phyloP scores from a whole-genome alignment of 2,797 vertebrate species.

The Morus bassanus region DNA sequence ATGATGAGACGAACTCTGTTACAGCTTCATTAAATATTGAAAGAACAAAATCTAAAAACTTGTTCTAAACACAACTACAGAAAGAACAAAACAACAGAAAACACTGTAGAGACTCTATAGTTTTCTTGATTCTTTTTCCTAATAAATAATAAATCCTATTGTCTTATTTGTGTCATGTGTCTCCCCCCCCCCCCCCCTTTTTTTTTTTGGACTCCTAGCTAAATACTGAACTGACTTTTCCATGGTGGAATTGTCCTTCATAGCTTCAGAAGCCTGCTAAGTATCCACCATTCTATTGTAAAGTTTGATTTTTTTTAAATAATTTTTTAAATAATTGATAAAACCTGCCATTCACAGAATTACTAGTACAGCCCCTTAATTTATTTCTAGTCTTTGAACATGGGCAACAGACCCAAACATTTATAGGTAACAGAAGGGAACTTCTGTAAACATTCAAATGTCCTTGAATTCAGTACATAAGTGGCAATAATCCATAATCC shows the following conservation, averaged over 20 bases:
- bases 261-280: background rate
- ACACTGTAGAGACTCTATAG: background rate
- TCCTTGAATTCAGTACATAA: background rate
- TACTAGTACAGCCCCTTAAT: background rate
- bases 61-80: background rate
- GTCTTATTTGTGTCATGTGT: background rate
- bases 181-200: fast-evolving
- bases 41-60: background rate
- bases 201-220: background rate
- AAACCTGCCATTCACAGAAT: background rate
- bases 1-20: background rate
- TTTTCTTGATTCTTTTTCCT: background rate
- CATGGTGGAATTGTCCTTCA: background rate
- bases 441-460: background rate
- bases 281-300: background rate
- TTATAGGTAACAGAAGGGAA: background rate
- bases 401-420: background rate
- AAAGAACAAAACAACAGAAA: background rate
- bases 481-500: background rate
- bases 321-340: background rate
- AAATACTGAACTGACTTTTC: background rate
- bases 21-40: background rate
- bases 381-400: background rate
- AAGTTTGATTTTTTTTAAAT: background rate
- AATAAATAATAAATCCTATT: background rate